Evolutionary conservation across 2,113 vertebrate genomes (phyloP), one percentile per base, ranked within the genome.

Genomic region (Nicator chloris): DNA sequence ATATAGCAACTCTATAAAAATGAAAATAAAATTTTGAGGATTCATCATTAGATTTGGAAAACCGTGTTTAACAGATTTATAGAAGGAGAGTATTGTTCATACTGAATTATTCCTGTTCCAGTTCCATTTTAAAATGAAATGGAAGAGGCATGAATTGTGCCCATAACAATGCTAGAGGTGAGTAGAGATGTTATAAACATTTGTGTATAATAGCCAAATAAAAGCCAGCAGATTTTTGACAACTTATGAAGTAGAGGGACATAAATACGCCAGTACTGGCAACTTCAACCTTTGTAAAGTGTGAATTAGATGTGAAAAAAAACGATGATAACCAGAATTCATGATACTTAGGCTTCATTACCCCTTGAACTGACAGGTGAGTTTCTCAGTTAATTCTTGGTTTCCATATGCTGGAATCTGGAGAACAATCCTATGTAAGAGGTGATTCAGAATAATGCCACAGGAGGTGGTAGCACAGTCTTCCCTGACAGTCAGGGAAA

Each of bases 11-110:
- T 69, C 78, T 45, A 50, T 93, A 88, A 92, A 85, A 92, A 50
- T 65, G 73, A 91, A 94, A 94, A 87, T 92, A 82, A 91, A 92
- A 84, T 57, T 50, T 86, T 91, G 57, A 79, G 79, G 42, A 37
- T 85, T 94, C 64, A 78, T 96, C 47, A 72, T 95, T 90, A 84
- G 64, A 78, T 93, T 87, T 91, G 61, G 68, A 86, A 91, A 90
- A 69, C 49, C 69, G 61, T 45, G 26, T 89, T 93, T 90, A 86
- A 85, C 30, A 54, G 71, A 92, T 85, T 93, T 96, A 59, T 79
- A 79, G 85, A 80, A 80, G 57, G n/a, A 73, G 39, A n/a, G 20
- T 85, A 50, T 75, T 92, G 65, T 73, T 91, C 50, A 14, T 63
- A 35, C 16, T 70, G 63, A 92, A 47, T 92, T 72, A 84, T 91